Percentiles rank a stretch among this genome's conserved stretches.
Evolutionary conservation across 2,797 vertebrate species (phyloP).

Genomic region (Arnoldichthys spilopterus): DNA sequence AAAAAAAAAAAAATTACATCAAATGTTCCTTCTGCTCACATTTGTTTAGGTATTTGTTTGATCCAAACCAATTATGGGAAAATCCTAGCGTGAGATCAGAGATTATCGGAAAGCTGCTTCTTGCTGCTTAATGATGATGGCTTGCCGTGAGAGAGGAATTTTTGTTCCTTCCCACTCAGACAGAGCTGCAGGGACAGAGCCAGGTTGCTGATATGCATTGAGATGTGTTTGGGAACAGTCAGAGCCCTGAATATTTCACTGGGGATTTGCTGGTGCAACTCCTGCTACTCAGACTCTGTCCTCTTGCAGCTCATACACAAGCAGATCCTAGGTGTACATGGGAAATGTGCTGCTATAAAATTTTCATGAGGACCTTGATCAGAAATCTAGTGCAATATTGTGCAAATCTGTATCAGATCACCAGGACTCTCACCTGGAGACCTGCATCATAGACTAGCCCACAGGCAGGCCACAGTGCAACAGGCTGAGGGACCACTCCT

Average conservation of each 20-base stretch:
- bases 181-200: constrained; percentile 9
- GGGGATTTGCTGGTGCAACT: constrained; percentile 4
- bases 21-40: constrained; percentile 7
- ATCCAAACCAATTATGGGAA: constrained; percentile 31
- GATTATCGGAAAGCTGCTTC: constrained; percentile 18
- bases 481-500: too few relatives aligned
- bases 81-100: constrained; percentile 37
- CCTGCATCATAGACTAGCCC: too few relatives aligned
- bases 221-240: constrained; percentile 11
- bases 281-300: background rate
- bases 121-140: constrained; percentile 1
- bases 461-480: too few relatives aligned
- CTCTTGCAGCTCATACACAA: background rate
- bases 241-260: background rate
- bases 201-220: constrained; percentile 28
- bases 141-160: constrained; percentile 13
- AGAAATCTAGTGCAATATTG: background rate
- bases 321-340: background rate
- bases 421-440: too few relatives aligned
- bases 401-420: too few relatives aligned
- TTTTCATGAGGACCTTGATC: background rate
- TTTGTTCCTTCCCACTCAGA: background rate
- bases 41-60: constrained; percentile 37
- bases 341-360: background rate
- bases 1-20: constrained; percentile 24